Conservation (phyloP, 1,140 invertebrate genomes). For the Cephus cinctus region DNA sequence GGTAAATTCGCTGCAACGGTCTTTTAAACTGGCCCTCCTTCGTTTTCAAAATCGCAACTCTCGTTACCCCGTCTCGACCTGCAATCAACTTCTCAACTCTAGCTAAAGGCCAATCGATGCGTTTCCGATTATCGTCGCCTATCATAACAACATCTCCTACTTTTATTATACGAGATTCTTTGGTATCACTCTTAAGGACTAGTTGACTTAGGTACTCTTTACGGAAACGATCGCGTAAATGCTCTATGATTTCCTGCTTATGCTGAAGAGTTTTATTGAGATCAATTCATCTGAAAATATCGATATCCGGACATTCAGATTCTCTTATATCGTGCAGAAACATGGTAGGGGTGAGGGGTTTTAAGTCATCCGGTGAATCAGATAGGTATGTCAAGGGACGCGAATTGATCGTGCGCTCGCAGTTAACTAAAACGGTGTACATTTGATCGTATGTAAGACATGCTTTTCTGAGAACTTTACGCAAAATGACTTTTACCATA, state of each 20-base stretch:
- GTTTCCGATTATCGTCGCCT: conserved; percentile 3
- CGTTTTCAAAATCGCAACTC: conserved; percentile 1
- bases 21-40: not conserved
- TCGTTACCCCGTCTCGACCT: not conserved
- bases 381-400: conserved; percentile 34
- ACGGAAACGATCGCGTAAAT: conserved; percentile 12
- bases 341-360: conserved; percentile 14
- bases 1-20: not conserved
- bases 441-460: conserved; percentile 31
- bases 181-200: not conserved
- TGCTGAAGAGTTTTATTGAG: not conserved
- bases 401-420: conserved; percentile 28
- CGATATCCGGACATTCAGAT: conserved; percentile 17
- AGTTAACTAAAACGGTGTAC: conserved; percentile 27
- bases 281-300: conserved; percentile 2
- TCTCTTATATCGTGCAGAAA: conserved; percentile 21
- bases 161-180: not conserved
- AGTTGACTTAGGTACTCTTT: conserved; percentile 11
- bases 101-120: conserved; percentile 3
- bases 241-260: conserved; percentile 7
- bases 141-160: not conserved
- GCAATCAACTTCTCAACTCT: not conserved
- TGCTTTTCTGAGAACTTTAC: conserved; percentile 24
- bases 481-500: conserved; percentile 21
- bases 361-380: conserved; percentile 15